A percentile compares a stretch with the other conserved stretches of the same genome.
phyloP scores from a whole-genome alignment of 2,113 vertebrate genomes.

The Isichthys henryi region DNA sequence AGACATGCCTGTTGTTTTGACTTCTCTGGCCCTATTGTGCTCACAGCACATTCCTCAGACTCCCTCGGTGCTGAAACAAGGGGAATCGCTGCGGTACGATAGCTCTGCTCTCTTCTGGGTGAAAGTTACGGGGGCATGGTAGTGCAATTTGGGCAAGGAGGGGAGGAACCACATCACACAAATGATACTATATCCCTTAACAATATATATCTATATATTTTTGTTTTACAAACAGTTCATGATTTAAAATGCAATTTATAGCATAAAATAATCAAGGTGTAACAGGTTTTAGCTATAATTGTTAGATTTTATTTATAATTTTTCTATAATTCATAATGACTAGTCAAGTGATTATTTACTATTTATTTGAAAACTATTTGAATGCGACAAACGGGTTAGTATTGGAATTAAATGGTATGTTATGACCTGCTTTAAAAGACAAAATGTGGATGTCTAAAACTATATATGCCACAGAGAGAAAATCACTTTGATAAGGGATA shows the following conservation, averaged over 20 bases:
- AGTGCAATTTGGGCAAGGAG: neutral
- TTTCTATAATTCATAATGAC: neutral
- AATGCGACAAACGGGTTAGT: neutral
- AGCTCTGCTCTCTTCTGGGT: conserved; percentile 40
- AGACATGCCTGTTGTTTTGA: conserved; percentile 55
- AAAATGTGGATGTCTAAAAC: neutral
- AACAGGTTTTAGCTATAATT: neutral
- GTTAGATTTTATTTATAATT: neutral
- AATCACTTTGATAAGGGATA: neutral
- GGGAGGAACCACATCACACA: neutral
- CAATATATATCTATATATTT: neutral
- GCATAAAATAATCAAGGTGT: neutral
- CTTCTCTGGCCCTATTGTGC: conserved; percentile 52
- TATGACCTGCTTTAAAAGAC: neutral
- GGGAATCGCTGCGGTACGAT: conserved; percentile 39
- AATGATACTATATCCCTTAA: neutral
- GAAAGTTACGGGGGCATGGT: conserved; percentile 39
- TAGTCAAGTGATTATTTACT: neutral
- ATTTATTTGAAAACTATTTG: neutral
- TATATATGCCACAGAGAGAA: neutral
- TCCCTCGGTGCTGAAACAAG: conserved; percentile 39
- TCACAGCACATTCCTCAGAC: conserved; percentile 33
- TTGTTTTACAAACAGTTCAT: neutral
- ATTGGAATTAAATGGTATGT: neutral
- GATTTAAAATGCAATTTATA: neutral